phyloP scores from a whole-genome alignment of 1,140 invertebrate genomes.

The Tetragonula clypearis region DNA sequence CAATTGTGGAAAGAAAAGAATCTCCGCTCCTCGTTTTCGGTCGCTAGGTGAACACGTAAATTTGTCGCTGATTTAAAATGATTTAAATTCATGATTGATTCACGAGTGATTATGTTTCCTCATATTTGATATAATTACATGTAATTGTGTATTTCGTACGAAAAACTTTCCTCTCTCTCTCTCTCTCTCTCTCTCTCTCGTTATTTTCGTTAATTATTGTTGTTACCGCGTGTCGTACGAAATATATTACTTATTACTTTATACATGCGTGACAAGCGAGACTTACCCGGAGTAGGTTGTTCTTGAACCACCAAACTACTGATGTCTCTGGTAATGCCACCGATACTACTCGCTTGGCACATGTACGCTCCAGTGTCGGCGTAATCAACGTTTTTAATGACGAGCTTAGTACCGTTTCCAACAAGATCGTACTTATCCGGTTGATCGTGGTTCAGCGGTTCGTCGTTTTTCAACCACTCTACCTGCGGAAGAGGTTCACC shows the following conservation, averaged over 20 bases:
- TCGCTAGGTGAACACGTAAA: conserved; percentile 75
- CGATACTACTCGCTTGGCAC: conserved; percentile 88
- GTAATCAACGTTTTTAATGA: conserved; percentile 86
- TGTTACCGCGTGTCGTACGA: background rate
- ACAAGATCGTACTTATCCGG: conserved; percentile 87
- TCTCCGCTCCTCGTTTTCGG: conserved; percentile 85
- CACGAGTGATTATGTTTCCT: background rate
- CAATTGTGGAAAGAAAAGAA: conserved; percentile 91
- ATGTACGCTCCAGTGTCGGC: conserved; percentile 90
- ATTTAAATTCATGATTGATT: background rate
- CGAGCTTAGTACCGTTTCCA: conserved; percentile 88
- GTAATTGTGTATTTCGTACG: too few species aligned
- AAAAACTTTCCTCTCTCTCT: background rate
- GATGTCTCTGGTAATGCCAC: conserved; percentile 87
- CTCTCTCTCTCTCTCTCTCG: too few species aligned
- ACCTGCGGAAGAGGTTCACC: conserved; percentile 87
- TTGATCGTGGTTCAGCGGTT: conserved; percentile 83
- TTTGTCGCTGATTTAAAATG: background rate
- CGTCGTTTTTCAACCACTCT: conserved; percentile 89
- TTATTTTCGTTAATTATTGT: background rate
- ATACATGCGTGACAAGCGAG: background rate
- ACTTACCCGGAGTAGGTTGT: conserved; percentile 86
- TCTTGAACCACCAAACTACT: conserved; percentile 88
- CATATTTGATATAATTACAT: conserved; percentile 1
- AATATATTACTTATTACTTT: background rate